These are phyloP conservation scores for Ochotona princeps DNA, from an alignment of 2,113 vertebrate species.

Conservation along the genomic window DNA sequence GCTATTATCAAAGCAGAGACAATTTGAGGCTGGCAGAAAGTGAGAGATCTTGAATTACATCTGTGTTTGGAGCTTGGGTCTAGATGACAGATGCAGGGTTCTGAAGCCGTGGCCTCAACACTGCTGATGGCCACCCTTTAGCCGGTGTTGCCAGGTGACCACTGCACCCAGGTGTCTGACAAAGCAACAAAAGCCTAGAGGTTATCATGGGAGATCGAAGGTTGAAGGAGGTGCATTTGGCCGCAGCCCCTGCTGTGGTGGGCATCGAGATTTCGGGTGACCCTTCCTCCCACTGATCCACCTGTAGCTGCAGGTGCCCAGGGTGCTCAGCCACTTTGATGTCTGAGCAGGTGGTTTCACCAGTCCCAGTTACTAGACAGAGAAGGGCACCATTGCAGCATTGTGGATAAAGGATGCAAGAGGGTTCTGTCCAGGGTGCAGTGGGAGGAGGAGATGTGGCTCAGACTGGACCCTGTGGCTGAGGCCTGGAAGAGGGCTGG, in stretches of 20 bases:
- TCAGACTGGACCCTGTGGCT: background rate
- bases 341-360: background rate
- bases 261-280: accelerated
- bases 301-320: background rate
- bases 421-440: slow-evolving; percentile 3
- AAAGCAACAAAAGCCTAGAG: background rate
- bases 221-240: accelerated
- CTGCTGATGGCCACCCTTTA: accelerated
- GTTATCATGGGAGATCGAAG: background rate
- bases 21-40: background rate
- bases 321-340: background rate
- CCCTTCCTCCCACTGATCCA: background rate
- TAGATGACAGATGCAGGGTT: background rate
- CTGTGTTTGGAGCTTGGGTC: background rate
- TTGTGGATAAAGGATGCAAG: background rate
- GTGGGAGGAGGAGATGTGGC: background rate
- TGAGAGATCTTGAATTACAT: background rate
- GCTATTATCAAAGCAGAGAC: background rate
- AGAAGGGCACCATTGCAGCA: background rate
- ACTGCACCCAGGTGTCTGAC: background rate
- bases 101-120: accelerated
- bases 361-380: background rate
- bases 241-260: accelerated
- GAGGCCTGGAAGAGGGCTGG: background rate
- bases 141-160: background rate